A percentile compares a stretch with the other conserved stretches of the same genome.
phyloP scores from a whole-genome alignment of 2,113 vertebrate species.

The Dascyllus trimaculatus region DNA sequence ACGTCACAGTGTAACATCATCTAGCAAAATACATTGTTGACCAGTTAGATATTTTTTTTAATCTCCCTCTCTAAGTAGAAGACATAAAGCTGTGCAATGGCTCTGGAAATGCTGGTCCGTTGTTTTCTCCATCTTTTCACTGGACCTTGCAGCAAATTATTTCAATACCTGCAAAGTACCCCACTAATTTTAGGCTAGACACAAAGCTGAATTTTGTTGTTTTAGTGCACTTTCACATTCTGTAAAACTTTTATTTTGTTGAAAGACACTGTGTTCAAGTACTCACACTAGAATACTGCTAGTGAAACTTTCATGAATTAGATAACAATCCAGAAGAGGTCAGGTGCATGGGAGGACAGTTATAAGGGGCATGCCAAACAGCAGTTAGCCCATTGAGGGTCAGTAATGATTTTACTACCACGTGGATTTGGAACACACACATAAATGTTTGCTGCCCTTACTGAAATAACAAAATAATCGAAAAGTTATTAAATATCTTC shows the following conservation, averaged over 20 bases:
- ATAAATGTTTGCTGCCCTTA: background rate
- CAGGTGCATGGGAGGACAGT: background rate
- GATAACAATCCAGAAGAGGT: background rate
- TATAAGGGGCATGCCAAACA: background rate
- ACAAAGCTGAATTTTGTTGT: background rate
- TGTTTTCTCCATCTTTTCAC: too few relatives aligned
- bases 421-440: background rate
- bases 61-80: too few relatives aligned
- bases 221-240: background rate
- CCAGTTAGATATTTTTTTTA: background rate
- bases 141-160: background rate
- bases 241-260: background rate
- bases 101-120: too few relatives aligned
- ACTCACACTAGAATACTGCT: background rate
- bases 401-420: background rate
- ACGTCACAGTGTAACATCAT: background rate
- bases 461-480: background rate
- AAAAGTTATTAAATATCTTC: background rate
- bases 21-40: background rate
- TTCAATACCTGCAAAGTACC: background rate
- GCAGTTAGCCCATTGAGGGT: background rate
- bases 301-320: background rate
- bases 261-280: background rate
- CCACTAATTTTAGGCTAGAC: background rate
- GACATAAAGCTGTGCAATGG: too few relatives aligned